Base-by-base conservation (phyloP, 2,888 invertebrate species). In the Hemistola chrysoprasaria region DNA sequence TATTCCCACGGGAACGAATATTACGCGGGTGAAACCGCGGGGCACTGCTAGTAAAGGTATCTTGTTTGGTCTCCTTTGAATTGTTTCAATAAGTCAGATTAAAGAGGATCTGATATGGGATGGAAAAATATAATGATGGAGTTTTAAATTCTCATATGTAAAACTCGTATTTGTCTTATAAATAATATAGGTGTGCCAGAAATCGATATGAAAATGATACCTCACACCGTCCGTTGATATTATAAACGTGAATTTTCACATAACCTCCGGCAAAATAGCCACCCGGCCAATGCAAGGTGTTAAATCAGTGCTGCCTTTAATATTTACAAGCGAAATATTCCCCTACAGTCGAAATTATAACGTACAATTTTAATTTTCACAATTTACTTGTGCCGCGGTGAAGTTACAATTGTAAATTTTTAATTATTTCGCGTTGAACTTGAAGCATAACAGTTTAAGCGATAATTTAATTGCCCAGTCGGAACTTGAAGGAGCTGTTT, bases 231-330 rank as follows among this genome's bases (percentile, higher is more conserved):
- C 29, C 40, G 23, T 36, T 59, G 56, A 58, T 56, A n/a, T n/a
- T n/a, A 50, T 50, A 44, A 42, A 43, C 46, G 52, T 57, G 55
- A 56, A 63, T 55, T 57, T 60, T 59, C 56, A 60, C 61, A 59
- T 65, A 59, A 63, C 69, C 71, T 61, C 67, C 41, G 63, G 62
- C 62, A 59, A 68, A 71, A 73, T 65, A 65, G 64, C 64, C 66
- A 61, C 62, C 65, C 66, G 62, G 63, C 67, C 51, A 61, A 54
- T 65, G 68, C 77, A 71, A 72, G 78, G 69, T 74, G 70, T 76
- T 73, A 79, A 77, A 78, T 77, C 70, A 71, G 66, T 60, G 56
- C 58, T 63, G 64, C 60, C 55, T 72, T 72, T 71, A 69, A 71
- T 71, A 71, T 74, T 75, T 73, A 63, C 62, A 64, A 64, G 61